Conservation (phyloP, 1,140 invertebrate species). For the Brachionus rubens region DNA sequence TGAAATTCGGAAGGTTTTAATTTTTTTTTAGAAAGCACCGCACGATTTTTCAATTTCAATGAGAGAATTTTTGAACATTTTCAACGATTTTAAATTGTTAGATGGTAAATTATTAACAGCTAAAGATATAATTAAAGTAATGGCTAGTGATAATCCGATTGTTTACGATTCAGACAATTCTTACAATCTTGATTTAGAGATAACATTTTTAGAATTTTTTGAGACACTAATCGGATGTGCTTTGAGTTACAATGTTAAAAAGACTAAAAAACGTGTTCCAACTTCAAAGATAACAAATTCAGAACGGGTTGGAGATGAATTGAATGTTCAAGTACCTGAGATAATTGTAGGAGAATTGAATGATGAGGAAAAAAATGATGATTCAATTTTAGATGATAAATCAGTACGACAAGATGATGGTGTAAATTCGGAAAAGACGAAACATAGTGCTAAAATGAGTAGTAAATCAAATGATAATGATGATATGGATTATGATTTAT, state of each 20-base stretch:
- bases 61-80: slow-evolving; percentile 54
- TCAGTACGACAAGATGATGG: background rate
- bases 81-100: slow-evolving; percentile 55
- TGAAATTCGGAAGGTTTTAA: slow-evolving; percentile 37
- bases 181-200: slow-evolving; percentile 60
- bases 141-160: slow-evolving; percentile 54
- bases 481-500: background rate
- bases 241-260: background rate
- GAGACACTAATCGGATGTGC: slow-evolving; percentile 59
- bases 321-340: background rate
- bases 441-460: background rate
- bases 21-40: slow-evolving; percentile 52
- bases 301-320: background rate
- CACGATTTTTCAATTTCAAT: slow-evolving; percentile 56
- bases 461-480: background rate
- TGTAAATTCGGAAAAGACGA: background rate
- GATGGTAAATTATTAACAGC: slow-evolving; percentile 54
- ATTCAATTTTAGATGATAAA: background rate
- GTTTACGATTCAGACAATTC: slow-evolving; percentile 55
- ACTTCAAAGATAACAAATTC: background rate
- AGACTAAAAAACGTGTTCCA: background rate
- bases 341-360: background rate
- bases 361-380: background rate
- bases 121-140: slow-evolving; percentile 53
- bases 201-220: slow-evolving; percentile 60